Evolutionary conservation across 92 coral and sea anemone genomes (phyloP).

Genomic region (Epizoanthus stellaris): DNA sequence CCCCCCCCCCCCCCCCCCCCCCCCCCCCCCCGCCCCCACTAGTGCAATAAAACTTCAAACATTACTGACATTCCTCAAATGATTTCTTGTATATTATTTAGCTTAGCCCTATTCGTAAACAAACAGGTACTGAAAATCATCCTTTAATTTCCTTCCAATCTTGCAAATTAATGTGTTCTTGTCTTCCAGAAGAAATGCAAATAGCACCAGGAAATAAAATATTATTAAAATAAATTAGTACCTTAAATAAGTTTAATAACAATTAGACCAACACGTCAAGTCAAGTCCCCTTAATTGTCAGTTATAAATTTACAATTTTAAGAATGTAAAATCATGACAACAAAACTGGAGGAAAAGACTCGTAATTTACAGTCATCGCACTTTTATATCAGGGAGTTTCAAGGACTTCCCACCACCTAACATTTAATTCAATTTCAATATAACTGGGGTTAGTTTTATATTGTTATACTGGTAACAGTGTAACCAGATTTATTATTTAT

Average conservation of each 20-base stretch:
- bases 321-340: too few species aligned
- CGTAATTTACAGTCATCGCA: too few species aligned
- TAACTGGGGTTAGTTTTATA: too few species aligned
- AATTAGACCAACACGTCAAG: background rate
- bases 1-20: too few species aligned
- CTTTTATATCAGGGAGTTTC: too few species aligned
- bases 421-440: too few species aligned
- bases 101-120: background rate
- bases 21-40: too few species aligned
- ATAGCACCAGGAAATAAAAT: slow-evolving; percentile 33
- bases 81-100: background rate
- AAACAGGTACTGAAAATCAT: background rate
- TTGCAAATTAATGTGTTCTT: slow-evolving; percentile 28
- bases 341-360: too few species aligned
- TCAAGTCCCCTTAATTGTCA: background rate
- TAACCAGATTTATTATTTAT: too few species aligned
- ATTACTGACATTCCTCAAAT: background rate
- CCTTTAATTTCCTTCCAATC: background rate
- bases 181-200: slow-evolving; percentile 47
- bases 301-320: background rate
- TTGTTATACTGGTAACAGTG: too few species aligned
- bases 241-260: slow-evolving; percentile 4
- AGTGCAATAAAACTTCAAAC: background rate
- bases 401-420: too few species aligned
- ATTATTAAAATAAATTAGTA: slow-evolving; percentile 7